Conservation (phyloP, 2,888 invertebrate species). For the Griposia aprilina region DNA sequence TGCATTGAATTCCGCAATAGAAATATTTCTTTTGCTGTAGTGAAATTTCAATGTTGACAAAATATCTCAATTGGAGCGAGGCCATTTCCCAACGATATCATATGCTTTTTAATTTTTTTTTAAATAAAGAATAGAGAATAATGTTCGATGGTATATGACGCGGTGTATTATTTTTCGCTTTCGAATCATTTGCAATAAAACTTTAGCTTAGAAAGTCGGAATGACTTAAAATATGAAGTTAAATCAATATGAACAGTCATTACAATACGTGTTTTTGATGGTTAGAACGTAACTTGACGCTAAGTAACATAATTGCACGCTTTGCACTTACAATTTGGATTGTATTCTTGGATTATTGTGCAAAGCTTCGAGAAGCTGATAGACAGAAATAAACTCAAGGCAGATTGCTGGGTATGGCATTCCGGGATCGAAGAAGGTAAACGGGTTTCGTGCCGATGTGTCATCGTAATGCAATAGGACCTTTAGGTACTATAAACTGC, state of each 20-base stretch:
- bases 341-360: constrained; percentile 44
- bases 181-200: constrained; percentile 64
- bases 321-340: constrained; percentile 32
- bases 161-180: constrained; percentile 34
- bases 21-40: constrained; percentile 45
- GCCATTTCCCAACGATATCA: constrained; percentile 58
- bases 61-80: constrained; percentile 71
- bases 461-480: constrained; percentile 66
- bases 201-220: constrained; percentile 52
- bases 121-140: constrained; percentile 23
- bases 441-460: constrained; percentile 70
- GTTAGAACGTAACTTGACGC: constrained; percentile 36
- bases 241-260: constrained; percentile 37
- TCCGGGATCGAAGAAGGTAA: constrained; percentile 75
- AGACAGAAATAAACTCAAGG: constrained; percentile 70
- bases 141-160: constrained; percentile 32
- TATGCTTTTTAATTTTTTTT: constrained; percentile 33
- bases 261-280: constrained; percentile 22
- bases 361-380: constrained; percentile 63
- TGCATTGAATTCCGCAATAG: constrained; percentile 55
- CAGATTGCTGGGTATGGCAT: constrained; percentile 66
- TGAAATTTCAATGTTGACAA: constrained; percentile 54
- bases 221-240: constrained; percentile 35
- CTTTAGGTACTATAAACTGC: constrained; percentile 50
- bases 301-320: constrained; percentile 22